Base-by-base conservation (phyloP, 2,888 invertebrate species). In the Pristionchus fissidentatus region DNA sequence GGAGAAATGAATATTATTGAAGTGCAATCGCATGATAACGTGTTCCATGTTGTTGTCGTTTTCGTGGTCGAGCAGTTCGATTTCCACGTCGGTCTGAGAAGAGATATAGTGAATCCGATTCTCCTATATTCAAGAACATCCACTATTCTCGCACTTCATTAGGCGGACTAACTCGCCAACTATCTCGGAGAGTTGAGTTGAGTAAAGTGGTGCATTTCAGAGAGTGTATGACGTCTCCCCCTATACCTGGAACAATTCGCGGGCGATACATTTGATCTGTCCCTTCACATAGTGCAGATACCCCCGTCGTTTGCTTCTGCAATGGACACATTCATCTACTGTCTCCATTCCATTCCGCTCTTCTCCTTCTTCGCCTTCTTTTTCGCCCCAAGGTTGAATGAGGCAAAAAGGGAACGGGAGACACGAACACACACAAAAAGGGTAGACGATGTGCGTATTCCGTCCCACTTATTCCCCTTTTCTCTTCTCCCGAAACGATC, bases 251-350 rank as follows among this genome's bases (percentile, higher is more conserved):
- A 98, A 98, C 93, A 97, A 95, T 32, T 96, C 94, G 1, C 86
- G 85, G 10, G 91, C 92, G 29, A 92, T 92, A 81, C 89, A 87
- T 73, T 88, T 86, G 70, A 90, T 90, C 57, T 88, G 88, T 32
- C 90, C 98, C 95, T 97, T 97, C 8, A 97, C 97, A 92, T 98
- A 98, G 93, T 96, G 96, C 7, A 97, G 95, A 93, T 97, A 98
- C 0, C 98, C 98, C 86, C 96, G 95, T 86, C 98, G 94, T 93
- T 97, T 97, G 89, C 97, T 97, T 83, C 93, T 91, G 93, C 93
- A 86, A 81, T 52, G 32, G 41, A 13, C 66, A 49, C n/a, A 0
- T 19, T n/a, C 38, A 22, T 13, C 5, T n/a, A 29, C 41, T 26
- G 26, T 78, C 41, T 79, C 60, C 73, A 46, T 29, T 75, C 62